phyloP scores from a whole-genome alignment of 2,113 vertebrate genomes.

The Psettodes erumei region DNA sequence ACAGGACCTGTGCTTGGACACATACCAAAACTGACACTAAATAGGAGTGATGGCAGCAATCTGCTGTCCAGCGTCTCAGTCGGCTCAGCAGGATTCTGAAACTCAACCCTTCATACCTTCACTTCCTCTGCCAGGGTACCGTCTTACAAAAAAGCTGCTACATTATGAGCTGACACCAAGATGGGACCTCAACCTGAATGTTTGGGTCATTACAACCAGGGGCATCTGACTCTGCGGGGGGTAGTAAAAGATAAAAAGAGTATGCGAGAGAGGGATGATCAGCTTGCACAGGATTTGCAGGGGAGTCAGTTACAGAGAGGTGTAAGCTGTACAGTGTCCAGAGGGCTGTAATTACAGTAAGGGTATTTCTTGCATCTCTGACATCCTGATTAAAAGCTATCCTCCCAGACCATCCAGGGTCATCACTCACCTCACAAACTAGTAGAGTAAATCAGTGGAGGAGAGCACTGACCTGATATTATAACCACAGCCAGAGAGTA shows the following conservation, averaged over 20 bases:
- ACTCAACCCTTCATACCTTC: constrained; percentile 55
- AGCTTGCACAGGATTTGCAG: constrained; percentile 38
- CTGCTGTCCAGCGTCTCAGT: constrained; percentile 51
- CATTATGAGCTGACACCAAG: constrained; percentile 65
- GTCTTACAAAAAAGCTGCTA: constrained; percentile 47
- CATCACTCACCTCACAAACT: constrained; percentile 81
- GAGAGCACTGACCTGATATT: constrained; percentile 73
- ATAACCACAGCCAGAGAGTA: constrained; percentile 72
- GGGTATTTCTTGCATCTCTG: constrained; percentile 58
- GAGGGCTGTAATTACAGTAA: constrained; percentile 65
- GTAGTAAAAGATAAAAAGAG: constrained; percentile 14
- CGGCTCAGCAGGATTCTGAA: constrained; percentile 53
- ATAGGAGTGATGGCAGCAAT: constrained; percentile 56
- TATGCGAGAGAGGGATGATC: constrained; percentile 3
- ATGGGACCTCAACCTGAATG: constrained; percentile 35
- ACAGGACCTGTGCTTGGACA: constrained; percentile 51
- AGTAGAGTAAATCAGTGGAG: constrained; percentile 73
- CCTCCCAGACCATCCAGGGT: constrained; percentile 53
- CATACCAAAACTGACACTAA: constrained; percentile 62
- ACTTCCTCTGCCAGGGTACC: constrained; percentile 46
- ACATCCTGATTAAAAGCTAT: constrained; percentile 68
- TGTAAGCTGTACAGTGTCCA: constrained; percentile 15
- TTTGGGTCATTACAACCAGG: constrained; percentile 33
- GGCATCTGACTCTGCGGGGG: constrained; percentile 25
- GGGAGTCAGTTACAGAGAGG: constrained; percentile 39